phyloP scores from a whole-genome alignment of 2,888 invertebrate genomes.

The Cheilosia soror region DNA sequence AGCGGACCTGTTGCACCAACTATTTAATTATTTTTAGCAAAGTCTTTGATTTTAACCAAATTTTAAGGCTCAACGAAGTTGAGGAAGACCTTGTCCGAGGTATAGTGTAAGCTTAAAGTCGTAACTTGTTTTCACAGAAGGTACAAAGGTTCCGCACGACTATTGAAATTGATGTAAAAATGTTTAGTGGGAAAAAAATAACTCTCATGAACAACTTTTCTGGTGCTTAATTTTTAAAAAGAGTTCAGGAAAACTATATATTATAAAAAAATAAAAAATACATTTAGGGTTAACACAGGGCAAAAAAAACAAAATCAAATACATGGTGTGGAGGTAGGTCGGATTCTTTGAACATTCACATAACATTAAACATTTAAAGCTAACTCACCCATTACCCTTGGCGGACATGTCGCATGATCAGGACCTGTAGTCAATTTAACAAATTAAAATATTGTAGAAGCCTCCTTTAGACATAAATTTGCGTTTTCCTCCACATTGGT shows the following conservation, averaged over 20 bases:
- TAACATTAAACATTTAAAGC: conserved; percentile 76
- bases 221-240: too few species aligned
- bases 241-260: not conserved
- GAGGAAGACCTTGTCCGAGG: too few species aligned
- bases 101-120: too few species aligned
- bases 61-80: too few species aligned
- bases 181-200: too few species aligned
- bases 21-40: too few species aligned
- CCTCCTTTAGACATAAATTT: conserved; percentile 76
- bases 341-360: conserved; percentile 42
- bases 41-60: too few species aligned
- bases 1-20: too few species aligned
- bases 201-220: too few species aligned
- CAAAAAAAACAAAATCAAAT: conserved; percentile 8
- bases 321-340: conserved; percentile 54
- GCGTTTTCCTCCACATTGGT: conserved; percentile 76
- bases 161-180: too few species aligned
- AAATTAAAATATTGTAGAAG: conserved; percentile 77
- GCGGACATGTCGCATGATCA: conserved; percentile 84
- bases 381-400: conserved; percentile 84
- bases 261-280: not conserved
- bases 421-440: conserved; percentile 83
- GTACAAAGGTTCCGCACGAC: too few species aligned
- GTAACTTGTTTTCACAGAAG: too few species aligned
- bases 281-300: conserved; percentile 19